Conservation (phyloP, 2,888 invertebrate species). For the Neria commutata region DNA sequence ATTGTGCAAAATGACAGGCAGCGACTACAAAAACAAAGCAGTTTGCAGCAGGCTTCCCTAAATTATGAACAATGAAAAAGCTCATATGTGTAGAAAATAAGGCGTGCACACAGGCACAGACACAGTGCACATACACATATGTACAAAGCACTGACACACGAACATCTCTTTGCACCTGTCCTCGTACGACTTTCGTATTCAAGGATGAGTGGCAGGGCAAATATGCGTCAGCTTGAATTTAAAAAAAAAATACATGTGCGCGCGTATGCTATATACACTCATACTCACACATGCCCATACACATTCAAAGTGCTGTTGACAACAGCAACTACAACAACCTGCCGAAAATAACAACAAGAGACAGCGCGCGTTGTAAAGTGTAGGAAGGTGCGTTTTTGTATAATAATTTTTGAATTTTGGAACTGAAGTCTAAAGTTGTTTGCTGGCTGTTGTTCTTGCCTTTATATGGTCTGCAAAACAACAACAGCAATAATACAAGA, state of each 20-base stretch:
- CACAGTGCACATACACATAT: background rate
- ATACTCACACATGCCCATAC: background rate
- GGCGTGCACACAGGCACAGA: background rate
- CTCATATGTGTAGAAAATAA: conserved; percentile 4
- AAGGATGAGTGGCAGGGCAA: background rate
- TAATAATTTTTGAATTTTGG: no score
- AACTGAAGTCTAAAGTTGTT: no score
- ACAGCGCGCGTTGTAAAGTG: conserved; percentile 4
- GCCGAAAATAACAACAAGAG: conserved; percentile 31
- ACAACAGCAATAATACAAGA: no score
- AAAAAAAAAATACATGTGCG: conserved; percentile 12
- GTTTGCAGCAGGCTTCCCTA: conserved; percentile 9
- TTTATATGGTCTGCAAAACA: no score
- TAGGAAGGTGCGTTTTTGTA: no score
- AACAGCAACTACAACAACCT: conserved; percentile 29
- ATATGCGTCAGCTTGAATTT: background rate
- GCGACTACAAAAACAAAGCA: background rate
- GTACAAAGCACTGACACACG: no score
- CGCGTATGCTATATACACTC: conserved; percentile 13
- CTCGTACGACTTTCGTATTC: background rate
- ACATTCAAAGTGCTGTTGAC: conserved; percentile 32
- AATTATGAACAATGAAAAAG: conserved; percentile 1
- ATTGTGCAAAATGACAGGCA: no score
- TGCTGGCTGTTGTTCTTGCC: no score
- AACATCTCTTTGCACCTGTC: conserved; percentile 6